phyloP scores from a whole-genome alignment of 1,140 invertebrate genomes.

The Drosophila kurseongensis region DNA sequence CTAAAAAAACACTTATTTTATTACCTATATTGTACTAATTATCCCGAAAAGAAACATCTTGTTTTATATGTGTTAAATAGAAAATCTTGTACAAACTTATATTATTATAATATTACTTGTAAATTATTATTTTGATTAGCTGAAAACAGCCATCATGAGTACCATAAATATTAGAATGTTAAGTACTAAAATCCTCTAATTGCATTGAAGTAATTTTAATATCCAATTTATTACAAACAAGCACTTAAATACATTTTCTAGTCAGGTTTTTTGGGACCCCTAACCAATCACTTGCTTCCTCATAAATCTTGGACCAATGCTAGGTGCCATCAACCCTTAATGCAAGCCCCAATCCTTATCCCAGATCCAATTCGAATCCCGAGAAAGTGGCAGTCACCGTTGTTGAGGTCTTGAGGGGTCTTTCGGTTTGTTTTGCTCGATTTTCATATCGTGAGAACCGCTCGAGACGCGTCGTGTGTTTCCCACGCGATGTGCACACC shows the following conservation, averaged over 20 bases:
- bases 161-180: no score
- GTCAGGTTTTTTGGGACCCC: not conserved
- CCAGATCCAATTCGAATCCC: slow-evolving; percentile 44
- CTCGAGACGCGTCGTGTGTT: slow-evolving; percentile 84
- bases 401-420: slow-evolving; percentile 31
- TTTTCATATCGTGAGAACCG: slow-evolving; percentile 84
- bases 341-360: slow-evolving; percentile 14
- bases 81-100: no score
- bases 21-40: no score
- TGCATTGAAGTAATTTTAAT: not conserved
- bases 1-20: no score
- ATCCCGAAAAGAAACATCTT: no score
- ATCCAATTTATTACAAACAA: slow-evolving; percentile 16
- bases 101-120: no score
- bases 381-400: slow-evolving; percentile 49
- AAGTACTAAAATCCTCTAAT: not conserved
- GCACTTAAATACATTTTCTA: slow-evolving; percentile 9
- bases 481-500: slow-evolving; percentile 85
- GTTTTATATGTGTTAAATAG: no score
- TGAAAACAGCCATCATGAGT: no score
- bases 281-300: not conserved
- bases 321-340: slow-evolving; percentile 24
- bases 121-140: no score
- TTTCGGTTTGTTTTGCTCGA: slow-evolving; percentile 64
- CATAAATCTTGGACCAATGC: slow-evolving; percentile 29